Base-by-base conservation (phyloP, 2,797 vertebrate genomes). In the Gobio occitaniae region DNA sequence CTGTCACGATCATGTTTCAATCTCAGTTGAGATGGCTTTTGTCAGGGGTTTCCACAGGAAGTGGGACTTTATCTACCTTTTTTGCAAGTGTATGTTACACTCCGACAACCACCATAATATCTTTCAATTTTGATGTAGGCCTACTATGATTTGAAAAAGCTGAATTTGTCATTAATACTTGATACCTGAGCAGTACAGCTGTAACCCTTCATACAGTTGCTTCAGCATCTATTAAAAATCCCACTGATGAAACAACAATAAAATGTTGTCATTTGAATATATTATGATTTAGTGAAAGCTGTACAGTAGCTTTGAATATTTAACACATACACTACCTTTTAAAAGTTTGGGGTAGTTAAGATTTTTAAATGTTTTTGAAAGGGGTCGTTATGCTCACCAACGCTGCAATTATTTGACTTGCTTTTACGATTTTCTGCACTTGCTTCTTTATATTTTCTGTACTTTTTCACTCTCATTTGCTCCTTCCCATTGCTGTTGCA, bases 31-130 rank as follows among this genome's bases (percentile, higher is more conserved):
- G 50, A 21, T 72, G 16, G 21, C 56, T 29, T 56, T 12, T 74
- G 61, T 75, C 19, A 54, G 41, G 59, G 16, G 66, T 84, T 87
- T 82, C 68, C 56, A 78, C 86, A 85, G 88, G 86, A 86, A 61
- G 83, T 81, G 76, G 71, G 50, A 54, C 56, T 29, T 54, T 50
- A 25, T 69, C 25, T 86, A 47, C 9, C 13, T 19, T 69, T 44
- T 77, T 77, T 48, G 21, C 61, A 63, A 71, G 3, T 66, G 12
- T 41, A 32, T 25, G 56, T 48, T 48, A 2, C 32, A 77, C 25
- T 47, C 3, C 4, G 8, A 38, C 5, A 83, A 41, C 47, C 19
- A 13, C 12, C 54, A 25, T 70, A 12, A 2, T 3, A 50, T 38
- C 36, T 71, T 81, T 71, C 8, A 0, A 32, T 41, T 70, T 59